Percentiles rank a stretch among this genome's conserved stretches.
These are phyloP conservation scores for Larimichthys polyactis DNA, from an alignment of 2,113 vertebrate genomes.

Conservation along the genomic window DNA sequence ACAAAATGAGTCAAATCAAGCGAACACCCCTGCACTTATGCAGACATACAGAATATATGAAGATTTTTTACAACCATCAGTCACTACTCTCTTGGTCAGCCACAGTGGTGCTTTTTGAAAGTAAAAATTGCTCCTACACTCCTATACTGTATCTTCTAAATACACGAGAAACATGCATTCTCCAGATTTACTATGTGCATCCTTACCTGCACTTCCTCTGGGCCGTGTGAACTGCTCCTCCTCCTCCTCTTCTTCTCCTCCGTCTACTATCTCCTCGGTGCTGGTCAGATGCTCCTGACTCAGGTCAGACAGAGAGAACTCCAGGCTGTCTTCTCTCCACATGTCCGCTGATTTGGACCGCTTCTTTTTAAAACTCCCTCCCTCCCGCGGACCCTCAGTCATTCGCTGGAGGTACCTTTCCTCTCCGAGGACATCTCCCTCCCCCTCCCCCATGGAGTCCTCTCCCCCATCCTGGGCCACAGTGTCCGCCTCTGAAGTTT, in stretches of 20 bases:
- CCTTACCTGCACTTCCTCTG: constrained; percentile 64
- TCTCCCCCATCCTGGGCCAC: constrained; percentile 86
- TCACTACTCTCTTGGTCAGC: neutral
- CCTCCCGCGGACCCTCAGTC: constrained; percentile 82
- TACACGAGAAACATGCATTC: neutral
- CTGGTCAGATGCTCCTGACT: constrained; percentile 97
- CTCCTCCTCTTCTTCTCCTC: constrained; percentile 86
- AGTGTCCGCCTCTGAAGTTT: constrained; percentile 86
- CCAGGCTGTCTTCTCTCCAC: constrained; percentile 97
- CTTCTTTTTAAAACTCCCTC: constrained; percentile 92
- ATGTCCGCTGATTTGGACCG: constrained; percentile 97
- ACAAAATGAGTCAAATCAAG: constrained; percentile 37
- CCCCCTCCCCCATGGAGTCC: constrained; percentile 84
- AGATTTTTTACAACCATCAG: neutral
- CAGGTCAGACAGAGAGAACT: constrained; percentile 95
- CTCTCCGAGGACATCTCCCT: constrained; percentile 75
- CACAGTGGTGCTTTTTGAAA: neutral
- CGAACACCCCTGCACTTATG: neutral
- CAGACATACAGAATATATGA: neutral
- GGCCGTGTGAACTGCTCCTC: constrained; percentile 60
- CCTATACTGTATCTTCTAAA: neutral
- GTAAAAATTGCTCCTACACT: neutral
- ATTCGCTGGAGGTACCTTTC: constrained; percentile 83
- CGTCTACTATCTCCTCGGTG: constrained; percentile 94
- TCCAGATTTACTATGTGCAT: neutral